A percentile compares a stretch with the other conserved stretches of the same genome.
These are phyloP conservation scores for Lepus americanus DNA, from an alignment of 2,113 vertebrate species.

Conservation along the genomic window DNA sequence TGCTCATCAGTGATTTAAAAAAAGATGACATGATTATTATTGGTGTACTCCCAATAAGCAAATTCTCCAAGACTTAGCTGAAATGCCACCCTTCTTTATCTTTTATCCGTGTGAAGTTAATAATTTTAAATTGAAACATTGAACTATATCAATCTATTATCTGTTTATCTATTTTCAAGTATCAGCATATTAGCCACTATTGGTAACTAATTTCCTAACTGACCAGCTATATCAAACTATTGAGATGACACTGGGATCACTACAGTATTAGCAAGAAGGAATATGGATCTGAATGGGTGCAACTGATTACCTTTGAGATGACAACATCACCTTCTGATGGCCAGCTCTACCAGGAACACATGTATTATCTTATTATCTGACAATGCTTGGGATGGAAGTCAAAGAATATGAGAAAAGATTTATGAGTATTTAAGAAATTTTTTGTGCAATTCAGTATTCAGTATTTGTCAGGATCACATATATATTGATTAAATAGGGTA, in stretches of 20 bases:
- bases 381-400: neutral
- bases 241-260: neutral
- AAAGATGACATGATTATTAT: neutral
- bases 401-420: neutral
- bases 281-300: neutral
- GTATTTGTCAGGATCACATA: neutral
- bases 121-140: neutral
- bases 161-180: neutral
- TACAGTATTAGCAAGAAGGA: neutral
- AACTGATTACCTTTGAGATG: neutral
- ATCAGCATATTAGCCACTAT: neutral
- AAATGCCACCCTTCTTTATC: neutral
- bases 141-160: neutral
- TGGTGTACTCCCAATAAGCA: neutral
- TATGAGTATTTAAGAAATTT: neutral
- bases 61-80: neutral
- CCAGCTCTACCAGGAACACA: neutral
- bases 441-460: constrained; percentile 4
- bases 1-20: neutral
- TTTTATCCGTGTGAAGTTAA: neutral
- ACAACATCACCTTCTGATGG: neutral
- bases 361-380: neutral
- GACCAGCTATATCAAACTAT: neutral
- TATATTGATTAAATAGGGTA: neutral
- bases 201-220: neutral